A percentile compares a stretch with the other conserved stretches of the same genome.
phyloP scores from a whole-genome alignment of 2,113 vertebrate genomes.

The Coturnix japonica region DNA sequence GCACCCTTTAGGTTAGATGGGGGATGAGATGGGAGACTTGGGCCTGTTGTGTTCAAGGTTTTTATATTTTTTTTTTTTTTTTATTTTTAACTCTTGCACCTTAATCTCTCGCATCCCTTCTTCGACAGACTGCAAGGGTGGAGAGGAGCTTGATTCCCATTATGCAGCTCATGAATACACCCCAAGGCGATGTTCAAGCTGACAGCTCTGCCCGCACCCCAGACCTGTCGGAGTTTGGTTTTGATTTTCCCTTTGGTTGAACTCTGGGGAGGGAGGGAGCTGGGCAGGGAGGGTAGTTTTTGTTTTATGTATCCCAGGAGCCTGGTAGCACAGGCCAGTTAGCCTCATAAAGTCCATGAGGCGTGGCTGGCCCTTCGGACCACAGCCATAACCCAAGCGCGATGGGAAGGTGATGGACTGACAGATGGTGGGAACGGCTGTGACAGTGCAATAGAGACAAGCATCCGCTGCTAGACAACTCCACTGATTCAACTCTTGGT shows the following conservation, averaged over 20 bases:
- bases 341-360: slow-evolving; percentile 15
- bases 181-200: background rate
- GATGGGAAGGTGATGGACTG: background rate
- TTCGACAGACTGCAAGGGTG: background rate
- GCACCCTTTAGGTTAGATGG: background rate
- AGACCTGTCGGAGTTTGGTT: background rate
- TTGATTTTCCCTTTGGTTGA: background rate
- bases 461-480: slow-evolving; percentile 62
- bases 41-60: slow-evolving; percentile 25
- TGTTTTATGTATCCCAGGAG: slow-evolving; percentile 52
- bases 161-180: background rate
- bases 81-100: slow-evolving; percentile 65
- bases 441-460: slow-evolving; percentile 72
- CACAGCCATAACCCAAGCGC: slow-evolving; percentile 61
- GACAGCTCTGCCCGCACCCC: background rate
- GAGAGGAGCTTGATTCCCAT: slow-evolving; percentile 44
- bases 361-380: slow-evolving; percentile 58
- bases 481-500: slow-evolving; percentile 41
- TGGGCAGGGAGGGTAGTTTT: background rate
- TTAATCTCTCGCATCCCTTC: slow-evolving; percentile 68
- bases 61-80: background rate
- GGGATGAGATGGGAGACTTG: background rate
- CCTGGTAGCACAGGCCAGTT: slow-evolving; percentile 64
- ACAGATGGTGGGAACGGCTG: slow-evolving; percentile 27
- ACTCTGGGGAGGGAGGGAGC: slow-evolving; percentile 23